phyloP scores from a whole-genome alignment of 2,888 invertebrate species.

The Andrena flavipes region DNA sequence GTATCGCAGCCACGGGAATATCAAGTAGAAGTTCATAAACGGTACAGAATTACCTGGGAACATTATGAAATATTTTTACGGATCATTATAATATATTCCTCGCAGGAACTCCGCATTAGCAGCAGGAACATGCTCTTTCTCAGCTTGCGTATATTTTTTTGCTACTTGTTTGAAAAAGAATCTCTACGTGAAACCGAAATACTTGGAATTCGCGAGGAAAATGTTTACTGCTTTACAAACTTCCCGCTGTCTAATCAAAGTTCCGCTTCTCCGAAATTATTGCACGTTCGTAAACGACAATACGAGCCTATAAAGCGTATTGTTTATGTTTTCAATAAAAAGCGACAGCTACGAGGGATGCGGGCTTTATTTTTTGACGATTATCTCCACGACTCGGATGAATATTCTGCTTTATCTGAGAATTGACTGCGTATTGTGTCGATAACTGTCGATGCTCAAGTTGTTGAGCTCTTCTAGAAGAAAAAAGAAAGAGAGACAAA shows the following conservation, averaged over 20 bases:
- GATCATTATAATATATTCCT: background rate
- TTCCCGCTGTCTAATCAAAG: background rate
- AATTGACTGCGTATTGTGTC: background rate
- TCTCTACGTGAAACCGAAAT: background rate
- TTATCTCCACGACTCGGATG: background rate
- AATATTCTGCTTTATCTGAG: background rate
- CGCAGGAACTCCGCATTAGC: background rate
- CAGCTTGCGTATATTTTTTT: too few species aligned
- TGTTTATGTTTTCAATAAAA: background rate
- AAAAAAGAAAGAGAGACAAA: slow-evolving; percentile 5
- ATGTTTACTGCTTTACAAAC: background rate
- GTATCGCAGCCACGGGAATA: too few species aligned
- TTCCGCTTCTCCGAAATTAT: background rate
- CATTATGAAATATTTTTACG: background rate
- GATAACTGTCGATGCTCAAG: background rate
- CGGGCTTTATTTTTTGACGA: background rate
- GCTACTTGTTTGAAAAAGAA: background rate
- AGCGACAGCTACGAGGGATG: background rate
- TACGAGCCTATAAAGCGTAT: background rate
- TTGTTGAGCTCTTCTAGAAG: background rate
- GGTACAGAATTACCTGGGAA: background rate
- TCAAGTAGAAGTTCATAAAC: background rate
- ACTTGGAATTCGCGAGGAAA: slow-evolving; percentile 22
- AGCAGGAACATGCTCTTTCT: background rate
- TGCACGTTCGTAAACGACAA: slow-evolving; percentile 1